phyloP scores from a whole-genome alignment of 2,113 vertebrate genomes.

The Protobothrops mucrosquamatus region DNA sequence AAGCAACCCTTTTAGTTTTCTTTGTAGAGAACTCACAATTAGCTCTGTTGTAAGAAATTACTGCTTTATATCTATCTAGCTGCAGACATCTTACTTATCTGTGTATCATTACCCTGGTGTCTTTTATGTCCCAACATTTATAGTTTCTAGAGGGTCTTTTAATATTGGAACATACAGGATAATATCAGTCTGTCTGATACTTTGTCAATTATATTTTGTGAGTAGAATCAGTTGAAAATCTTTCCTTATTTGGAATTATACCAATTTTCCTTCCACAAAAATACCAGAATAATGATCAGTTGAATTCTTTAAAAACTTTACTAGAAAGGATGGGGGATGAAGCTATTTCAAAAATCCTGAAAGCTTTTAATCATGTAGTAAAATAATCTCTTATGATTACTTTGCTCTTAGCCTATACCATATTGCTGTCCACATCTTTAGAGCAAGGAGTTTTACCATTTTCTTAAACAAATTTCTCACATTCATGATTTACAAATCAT shows the following conservation, averaged over 20 bases:
- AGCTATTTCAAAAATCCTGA: not conserved
- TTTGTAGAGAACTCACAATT: not conserved
- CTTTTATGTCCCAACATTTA: not conserved
- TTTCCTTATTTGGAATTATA: not conserved
- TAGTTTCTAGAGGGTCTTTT: not conserved
- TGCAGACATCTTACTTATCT: not conserved
- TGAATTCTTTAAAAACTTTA: not conserved
- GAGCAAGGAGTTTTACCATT: not conserved
- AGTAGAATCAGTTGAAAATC: not conserved
- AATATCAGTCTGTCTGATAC: not conserved
- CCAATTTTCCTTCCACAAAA: not conserved
- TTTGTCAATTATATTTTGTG: not conserved
- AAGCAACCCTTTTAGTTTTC: not conserved
- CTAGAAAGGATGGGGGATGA: not conserved
- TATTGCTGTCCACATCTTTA: not conserved
- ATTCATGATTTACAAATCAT: not conserved
- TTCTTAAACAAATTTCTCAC: not conserved
- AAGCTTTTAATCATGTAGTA: not conserved
- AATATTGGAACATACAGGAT: not conserved
- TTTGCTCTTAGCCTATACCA: not conserved
- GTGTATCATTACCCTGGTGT: not conserved
- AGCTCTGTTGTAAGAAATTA: not conserved
- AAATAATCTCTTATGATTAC: not conserved
- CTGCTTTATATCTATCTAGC: not conserved
- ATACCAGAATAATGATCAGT: not conserved